Evolutionary conservation across 2,113 vertebrate genomes (phyloP).

Genomic region (Pavo muticus): DNA sequence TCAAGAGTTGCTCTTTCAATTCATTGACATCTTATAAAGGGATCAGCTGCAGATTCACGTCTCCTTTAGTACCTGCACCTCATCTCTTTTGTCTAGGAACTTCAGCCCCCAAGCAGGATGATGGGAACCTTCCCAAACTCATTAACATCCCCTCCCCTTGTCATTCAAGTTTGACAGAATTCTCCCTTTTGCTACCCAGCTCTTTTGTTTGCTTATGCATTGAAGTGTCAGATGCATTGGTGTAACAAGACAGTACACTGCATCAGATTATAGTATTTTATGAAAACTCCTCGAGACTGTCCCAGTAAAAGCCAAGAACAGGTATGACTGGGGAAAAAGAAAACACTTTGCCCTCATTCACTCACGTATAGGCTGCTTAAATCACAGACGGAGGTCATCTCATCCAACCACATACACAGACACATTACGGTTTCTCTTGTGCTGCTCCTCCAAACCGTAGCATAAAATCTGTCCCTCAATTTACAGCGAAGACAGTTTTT

Average conservation of each 20-base stretch:
- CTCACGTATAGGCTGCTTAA: not conserved
- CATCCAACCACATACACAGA: not conserved
- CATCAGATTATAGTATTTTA: not conserved
- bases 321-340: not conserved
- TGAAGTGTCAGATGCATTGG: not conserved
- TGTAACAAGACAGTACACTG: not conserved
- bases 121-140: not conserved
- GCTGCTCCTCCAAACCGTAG: not conserved
- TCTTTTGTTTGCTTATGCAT: not conserved
- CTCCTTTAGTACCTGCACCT: not conserved
- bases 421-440: not conserved
- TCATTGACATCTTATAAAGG: not conserved
- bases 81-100: not conserved
- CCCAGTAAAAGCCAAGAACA: not conserved
- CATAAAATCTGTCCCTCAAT: not conserved
- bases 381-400: not conserved
- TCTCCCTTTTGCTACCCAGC: not conserved
- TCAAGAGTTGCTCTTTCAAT: not conserved
- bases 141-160: not conserved
- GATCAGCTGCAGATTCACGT: not conserved
- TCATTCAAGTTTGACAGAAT: not conserved
- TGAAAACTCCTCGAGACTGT: not conserved
- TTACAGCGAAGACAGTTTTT: not conserved
- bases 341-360: not conserved
- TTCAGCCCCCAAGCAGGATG: not conserved